These are phyloP conservation scores for Synergus laeviventris DNA, from an alignment of 2,888 invertebrate genomes.

Conservation along the genomic window DNA sequence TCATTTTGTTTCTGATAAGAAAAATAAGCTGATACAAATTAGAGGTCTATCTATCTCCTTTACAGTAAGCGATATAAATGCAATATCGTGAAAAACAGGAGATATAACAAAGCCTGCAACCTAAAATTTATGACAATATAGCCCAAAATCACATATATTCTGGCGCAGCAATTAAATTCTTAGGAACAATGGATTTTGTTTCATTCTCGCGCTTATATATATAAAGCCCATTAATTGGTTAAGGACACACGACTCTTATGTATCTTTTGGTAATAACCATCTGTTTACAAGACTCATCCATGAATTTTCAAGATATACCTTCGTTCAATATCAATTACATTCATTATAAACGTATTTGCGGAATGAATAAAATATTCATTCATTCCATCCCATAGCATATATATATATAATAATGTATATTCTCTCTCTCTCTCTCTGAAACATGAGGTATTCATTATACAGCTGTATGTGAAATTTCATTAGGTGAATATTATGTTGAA, in stretches of 20 bases:
- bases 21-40: neutral
- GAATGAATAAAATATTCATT: neutral
- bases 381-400: neutral
- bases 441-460: too few species aligned
- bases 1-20: neutral
- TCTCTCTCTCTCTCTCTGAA: too few species aligned
- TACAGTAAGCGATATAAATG: neutral
- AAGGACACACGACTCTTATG: neutral
- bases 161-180: neutral
- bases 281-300: neutral
- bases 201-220: neutral
- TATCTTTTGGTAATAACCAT: neutral
- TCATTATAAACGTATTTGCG: neutral
- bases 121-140: neutral
- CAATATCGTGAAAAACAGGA: neutral
- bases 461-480: too few species aligned
- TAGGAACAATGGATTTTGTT: neutral
- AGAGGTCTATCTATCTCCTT: slow-evolving; percentile 1
- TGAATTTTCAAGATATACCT: neutral
- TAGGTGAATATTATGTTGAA: too few species aligned
- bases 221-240: neutral
- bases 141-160: too few species aligned
- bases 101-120: neutral
- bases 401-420: too few species aligned
- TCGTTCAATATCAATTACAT: neutral